Conservation (phyloP, 2,888 invertebrate species). For the Tortrix viridana region DNA sequence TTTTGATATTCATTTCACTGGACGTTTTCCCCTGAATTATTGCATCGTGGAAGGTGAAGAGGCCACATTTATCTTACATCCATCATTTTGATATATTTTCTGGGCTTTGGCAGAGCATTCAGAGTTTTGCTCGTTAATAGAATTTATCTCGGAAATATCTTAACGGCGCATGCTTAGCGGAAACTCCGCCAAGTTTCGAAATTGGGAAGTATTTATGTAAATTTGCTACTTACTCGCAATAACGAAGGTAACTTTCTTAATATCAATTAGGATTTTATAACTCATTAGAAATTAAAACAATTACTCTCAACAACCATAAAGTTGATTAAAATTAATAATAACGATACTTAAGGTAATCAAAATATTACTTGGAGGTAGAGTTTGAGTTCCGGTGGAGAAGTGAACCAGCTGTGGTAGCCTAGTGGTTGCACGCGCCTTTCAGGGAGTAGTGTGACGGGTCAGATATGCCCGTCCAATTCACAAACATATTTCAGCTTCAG, state of each 20-base stretch:
- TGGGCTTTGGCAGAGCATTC: slow-evolving; percentile 26
- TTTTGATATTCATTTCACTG: slow-evolving; percentile 28
- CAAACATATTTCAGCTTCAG: no score
- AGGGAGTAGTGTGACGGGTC: no score
- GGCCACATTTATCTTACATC: slow-evolving; percentile 39
- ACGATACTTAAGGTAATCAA: no score
- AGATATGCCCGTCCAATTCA: no score
- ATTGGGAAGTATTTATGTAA: slow-evolving; percentile 21
- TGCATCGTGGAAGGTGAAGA: slow-evolving; percentile 34
- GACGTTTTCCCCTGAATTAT: slow-evolving; percentile 29
- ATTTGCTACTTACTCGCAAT: not conserved
- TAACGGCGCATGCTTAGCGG: slow-evolving; percentile 20
- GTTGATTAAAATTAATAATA: no score
- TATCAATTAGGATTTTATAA: not conserved
- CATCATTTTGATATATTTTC: slow-evolving; percentile 38
- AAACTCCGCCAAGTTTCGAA: slow-evolving; percentile 6
- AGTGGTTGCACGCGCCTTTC: no score
- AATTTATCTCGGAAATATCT: slow-evolving; percentile 33
- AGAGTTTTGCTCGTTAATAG: slow-evolving; percentile 32
- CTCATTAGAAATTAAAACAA: no score
- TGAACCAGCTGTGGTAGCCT: no score
- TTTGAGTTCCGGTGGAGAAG: no score
- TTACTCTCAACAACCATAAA: no score
- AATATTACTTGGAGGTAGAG: no score
- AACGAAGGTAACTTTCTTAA: not conserved